Base-by-base conservation (phyloP, 2,113 vertebrate species). In the Tenebrosternarchus preto region DNA sequence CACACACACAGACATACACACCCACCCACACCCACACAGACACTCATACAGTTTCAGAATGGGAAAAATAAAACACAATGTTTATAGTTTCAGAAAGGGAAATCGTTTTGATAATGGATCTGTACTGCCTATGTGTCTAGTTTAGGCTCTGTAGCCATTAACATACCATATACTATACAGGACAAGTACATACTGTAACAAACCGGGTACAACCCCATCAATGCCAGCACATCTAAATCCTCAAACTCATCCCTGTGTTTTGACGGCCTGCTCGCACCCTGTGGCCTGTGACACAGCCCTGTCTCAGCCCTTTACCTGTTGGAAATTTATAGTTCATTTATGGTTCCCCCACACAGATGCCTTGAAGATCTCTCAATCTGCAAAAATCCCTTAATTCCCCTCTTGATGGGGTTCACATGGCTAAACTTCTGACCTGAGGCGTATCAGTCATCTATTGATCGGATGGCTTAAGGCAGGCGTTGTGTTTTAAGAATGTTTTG, bases 351-450 rank as follows among this genome's bases (percentile, higher is more conserved):
- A 70, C 78, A 87, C 59, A 46, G 70, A 53, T 12, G 22, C 70
- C 25, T 25, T 15, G 4, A 15, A 59, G 59, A 68, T 33, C 66
- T 63, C 61, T 80, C 82, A 89, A 78, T 59, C 80, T 75, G 73
- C 81, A 80, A 27, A 85, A 87, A 88, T 86, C 72, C 43, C 43
- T 84, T 66, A 75, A 61, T 31, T 71, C 78, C 80, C 27, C 68
- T 55, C 27, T 82, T 6, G 17, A 53, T 9, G 15, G 43, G 43
- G 8, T 12, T 50, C 43, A 50, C 43, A 50, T 12, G 9, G 1
- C 39, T 70, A 27, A 31, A n/a, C 20, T 56, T 64, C 19, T 25
- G 56, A 68, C 68, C 60, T 50, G 36, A 22, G 55, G 46, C 9
- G 76, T 61, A 72, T 82, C 39, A 16, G 76, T 77, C 50, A 81